Percentiles rank a stretch among this genome's conserved stretches.
Conservation (phyloP, 2,797 vertebrate genomes). For the Enteromius anoplus region DNA sequence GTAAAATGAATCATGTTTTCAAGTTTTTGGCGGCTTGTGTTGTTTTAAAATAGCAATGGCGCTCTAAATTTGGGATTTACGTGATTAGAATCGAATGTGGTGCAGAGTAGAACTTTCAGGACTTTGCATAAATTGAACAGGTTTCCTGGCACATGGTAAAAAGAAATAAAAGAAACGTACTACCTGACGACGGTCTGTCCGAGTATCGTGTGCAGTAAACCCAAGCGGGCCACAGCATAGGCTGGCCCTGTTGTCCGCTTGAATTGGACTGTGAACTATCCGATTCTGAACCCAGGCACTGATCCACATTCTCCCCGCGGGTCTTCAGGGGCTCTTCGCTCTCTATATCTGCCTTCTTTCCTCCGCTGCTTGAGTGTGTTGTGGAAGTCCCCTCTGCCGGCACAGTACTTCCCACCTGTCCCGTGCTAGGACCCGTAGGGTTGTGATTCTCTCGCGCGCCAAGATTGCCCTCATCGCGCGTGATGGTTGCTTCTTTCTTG, state of each 20-base stretch:
- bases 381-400: constrained; percentile 87
- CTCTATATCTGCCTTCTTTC: constrained; percentile 80
- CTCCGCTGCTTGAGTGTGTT: constrained; percentile 77
- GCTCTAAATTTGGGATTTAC: background rate
- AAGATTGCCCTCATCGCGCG: constrained; percentile 73
- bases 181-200: constrained; percentile 98
- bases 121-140: background rate
- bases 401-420: constrained; percentile 76
- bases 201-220: constrained; percentile 99
- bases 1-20: background rate
- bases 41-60: background rate
- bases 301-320: constrained; percentile 83
- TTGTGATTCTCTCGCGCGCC: constrained; percentile 75
- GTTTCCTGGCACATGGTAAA: background rate
- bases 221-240: constrained; percentile 98
- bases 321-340: constrained; percentile 84
- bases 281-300: constrained; percentile 95
- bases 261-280: constrained; percentile 95
- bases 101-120: background rate
- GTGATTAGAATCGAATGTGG: background rate
- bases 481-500: constrained; percentile 82
- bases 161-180: constrained; percentile 73
- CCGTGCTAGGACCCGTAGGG: constrained; percentile 75
- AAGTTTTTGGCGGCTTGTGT: background rate
- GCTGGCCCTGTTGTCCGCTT: constrained; percentile 77